Evolutionary conservation across 2,888 invertebrate species (phyloP), one percentile per base, ranked within the genome.

Genomic region (Thymelicus sylvestris): DNA sequence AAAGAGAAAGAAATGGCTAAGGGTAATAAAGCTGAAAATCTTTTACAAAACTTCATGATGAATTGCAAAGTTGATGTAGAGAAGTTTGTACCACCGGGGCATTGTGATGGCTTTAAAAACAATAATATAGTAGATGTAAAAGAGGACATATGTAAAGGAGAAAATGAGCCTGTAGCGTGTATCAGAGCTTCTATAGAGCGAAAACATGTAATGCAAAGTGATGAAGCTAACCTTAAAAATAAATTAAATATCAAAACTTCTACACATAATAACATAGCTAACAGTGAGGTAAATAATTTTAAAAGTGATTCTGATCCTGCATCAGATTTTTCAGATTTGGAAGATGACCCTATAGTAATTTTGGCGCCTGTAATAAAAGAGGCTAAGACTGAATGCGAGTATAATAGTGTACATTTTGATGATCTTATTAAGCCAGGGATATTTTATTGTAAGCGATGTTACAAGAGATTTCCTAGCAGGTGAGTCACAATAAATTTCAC

Each of bases 401-500:
- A 75, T 0, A 68, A 72, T 4, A 81, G 81, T 74, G 75, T 86
- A 0, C 83, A 83, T 74, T 85, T 81, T 55, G 79, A 87, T 38
- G 79, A 81, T 0, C 67, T 89, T 5, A 55, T 81, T 0, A 76
- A 66, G 5, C 77, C 81, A 0, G 80, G 81, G 0, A 47, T 78
- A 0, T 82, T 74, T 75, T 61, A 73, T 0, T 89, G 89, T 62
- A 80, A 67, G 15, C 79, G 71, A 2, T 89, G 89, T 60, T 57
- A 57, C 0, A 71, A 74, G 6, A 68, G 71, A 0, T 88, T 85
- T 66, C 78, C 79, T 24, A 82, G 78, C 41, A 82, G 86, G 88
- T 87, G 19, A 81, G 83, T 77, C 6, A 39, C 38, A 2, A 7
- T 59, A n/a, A 7, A 59, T 39, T 39, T 24, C 31, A 10, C 12